Conservation (phyloP, 35 echinoderm and acorn worm species). For the Strongylocentrotus purpuratus region DNA sequence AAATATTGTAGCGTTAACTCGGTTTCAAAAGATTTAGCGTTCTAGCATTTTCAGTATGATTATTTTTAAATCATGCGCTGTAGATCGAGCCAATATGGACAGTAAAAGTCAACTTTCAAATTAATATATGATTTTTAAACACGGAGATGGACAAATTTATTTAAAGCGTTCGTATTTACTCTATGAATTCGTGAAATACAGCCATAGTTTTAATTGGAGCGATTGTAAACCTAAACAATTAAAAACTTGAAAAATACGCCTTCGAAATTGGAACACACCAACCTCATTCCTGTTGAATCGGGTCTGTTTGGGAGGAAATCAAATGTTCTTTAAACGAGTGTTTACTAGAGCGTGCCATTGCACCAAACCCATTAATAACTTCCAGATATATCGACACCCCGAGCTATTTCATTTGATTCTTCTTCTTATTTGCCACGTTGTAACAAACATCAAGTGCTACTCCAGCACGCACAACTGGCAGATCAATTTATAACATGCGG, state of each 20-base stretch:
- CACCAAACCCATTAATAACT: not conserved
- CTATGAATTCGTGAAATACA: no score
- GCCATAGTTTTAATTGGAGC: no score
- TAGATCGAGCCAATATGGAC: no score
- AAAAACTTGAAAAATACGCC: not conserved
- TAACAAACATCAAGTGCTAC: not conserved
- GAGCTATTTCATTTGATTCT: not conserved
- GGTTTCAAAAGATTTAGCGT: no score
- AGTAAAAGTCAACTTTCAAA: no score
- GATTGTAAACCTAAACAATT: not conserved
- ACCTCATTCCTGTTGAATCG: not conserved
- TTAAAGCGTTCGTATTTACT: no score
- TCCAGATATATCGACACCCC: not conserved
- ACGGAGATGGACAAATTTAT: no score
- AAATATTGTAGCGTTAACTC: no score
- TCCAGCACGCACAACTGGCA: not conserved
- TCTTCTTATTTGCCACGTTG: not conserved
- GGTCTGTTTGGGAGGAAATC: not conserved
- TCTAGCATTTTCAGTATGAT: no score
- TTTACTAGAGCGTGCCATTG: slow-evolving; percentile 1
- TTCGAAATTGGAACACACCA: not conserved
- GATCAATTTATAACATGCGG: not conserved
- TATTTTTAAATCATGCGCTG: no score
- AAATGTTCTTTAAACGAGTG: not conserved
- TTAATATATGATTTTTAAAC: no score